A percentile compares a stretch with the other conserved stretches of the same genome.
Conservation (phyloP, 2,113 vertebrate genomes). For the Dicerorhinus sumatrensis region DNA sequence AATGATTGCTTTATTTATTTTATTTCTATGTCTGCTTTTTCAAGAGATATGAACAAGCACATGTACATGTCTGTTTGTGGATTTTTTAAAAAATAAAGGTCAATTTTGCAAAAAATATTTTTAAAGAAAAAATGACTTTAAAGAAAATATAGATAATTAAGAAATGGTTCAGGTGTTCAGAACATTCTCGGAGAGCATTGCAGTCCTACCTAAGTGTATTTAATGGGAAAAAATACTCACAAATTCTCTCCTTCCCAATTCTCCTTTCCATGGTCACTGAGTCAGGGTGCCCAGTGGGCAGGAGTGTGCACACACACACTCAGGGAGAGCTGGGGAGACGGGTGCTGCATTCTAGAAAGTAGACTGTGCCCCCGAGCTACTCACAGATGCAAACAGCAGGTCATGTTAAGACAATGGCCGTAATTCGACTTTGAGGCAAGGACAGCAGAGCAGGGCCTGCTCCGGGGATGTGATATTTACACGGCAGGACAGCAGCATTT, state of each 20-base stretch:
- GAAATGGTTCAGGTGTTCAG: neutral
- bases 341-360: accelerated
- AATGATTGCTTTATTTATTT: accelerated
- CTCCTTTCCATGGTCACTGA: neutral
- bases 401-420: neutral
- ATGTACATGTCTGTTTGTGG: neutral
- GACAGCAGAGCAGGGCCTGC: neutral
- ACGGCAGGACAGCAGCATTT: neutral
- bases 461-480: neutral
- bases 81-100: neutral
- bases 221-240: neutral
- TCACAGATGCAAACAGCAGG: neutral
- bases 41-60: neutral
- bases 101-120: neutral
- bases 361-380: accelerated
- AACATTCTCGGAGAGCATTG: neutral
- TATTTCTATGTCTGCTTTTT: neutral
- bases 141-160: neutral
- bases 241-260: neutral
- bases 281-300: no score
- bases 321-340: neutral
- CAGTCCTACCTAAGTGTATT: neutral
- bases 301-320: neutral
- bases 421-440: neutral
- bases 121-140: neutral